Percentiles rank a stretch among this genome's conserved stretches.
Evolutionary conservation across 2,888 invertebrate genomes (phyloP).

Genomic region (Cotesia congregata): DNA sequence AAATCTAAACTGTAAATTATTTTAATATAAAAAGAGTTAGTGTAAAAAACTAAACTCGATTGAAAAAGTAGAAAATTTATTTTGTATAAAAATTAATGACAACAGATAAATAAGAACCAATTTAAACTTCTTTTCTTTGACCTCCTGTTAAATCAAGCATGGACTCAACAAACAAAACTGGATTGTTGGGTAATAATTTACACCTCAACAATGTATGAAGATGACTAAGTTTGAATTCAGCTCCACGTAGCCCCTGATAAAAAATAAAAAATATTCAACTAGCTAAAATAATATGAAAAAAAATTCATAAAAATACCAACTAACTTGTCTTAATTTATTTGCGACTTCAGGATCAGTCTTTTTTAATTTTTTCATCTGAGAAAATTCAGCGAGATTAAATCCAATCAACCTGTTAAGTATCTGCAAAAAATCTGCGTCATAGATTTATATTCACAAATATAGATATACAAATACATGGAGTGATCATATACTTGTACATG

Average conservation of each 20-base stretch:
- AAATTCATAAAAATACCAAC: conserved; percentile 18
- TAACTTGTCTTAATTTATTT: conserved; percentile 56
- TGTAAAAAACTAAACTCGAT: no score
- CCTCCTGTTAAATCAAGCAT: conserved; percentile 30
- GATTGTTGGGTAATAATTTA: conserved; percentile 51
- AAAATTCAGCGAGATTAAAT: conserved; percentile 59
- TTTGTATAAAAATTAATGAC: background rate
- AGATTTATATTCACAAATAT: conserved; percentile 11
- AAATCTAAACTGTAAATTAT: no score
- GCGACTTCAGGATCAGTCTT: conserved; percentile 59
- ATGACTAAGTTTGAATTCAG: conserved; percentile 55
- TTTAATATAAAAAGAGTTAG: no score
- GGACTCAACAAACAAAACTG: background rate
- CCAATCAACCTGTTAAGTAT: conserved; percentile 60
- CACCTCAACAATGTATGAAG: conserved; percentile 60
- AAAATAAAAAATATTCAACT: background rate
- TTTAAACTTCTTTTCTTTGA: conserved; percentile 45
- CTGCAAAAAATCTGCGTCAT: conserved; percentile 50
- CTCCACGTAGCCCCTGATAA: conserved; percentile 56
- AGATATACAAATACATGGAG: no score
- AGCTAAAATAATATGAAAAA: background rate
- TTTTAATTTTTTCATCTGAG: conserved; percentile 56
- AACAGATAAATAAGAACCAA: background rate
- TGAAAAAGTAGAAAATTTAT: conserved; percentile 79
- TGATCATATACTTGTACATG: no score